phyloP scores from a whole-genome alignment of 2,113 vertebrate genomes.

The Proterorhinus semilunaris region DNA sequence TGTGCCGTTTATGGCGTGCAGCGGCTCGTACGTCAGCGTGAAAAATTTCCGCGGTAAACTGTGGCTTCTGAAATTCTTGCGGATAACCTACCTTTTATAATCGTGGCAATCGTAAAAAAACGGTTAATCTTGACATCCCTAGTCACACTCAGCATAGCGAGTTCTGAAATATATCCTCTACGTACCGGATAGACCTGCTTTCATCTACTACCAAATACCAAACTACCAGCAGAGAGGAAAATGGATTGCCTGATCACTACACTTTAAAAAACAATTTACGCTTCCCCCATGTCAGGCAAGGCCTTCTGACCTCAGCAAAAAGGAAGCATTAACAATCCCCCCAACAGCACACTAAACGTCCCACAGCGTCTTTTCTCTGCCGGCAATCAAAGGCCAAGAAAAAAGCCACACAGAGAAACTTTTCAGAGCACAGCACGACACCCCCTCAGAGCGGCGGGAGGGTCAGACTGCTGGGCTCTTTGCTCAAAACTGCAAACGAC shows the following conservation, averaged over 20 bases:
- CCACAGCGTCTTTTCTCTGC: conserved; percentile 11
- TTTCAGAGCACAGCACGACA: conserved; percentile 27
- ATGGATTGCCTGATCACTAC: conserved; percentile 8
- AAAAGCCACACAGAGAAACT: conserved; percentile 25
- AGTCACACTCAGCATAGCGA: neutral
- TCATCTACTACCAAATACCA: neutral
- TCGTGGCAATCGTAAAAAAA: too few species aligned
- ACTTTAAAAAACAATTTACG: conserved; percentile 22
- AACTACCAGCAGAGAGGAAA: neutral
- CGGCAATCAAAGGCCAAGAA: conserved; percentile 45
- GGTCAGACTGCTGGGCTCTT: conserved; percentile 17
- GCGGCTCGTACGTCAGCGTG: too few species aligned
- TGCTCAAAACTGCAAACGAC: conserved; percentile 6
- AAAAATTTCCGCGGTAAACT: too few species aligned
- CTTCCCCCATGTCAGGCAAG: conserved; percentile 28
- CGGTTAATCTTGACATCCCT: too few species aligned
- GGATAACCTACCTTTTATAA: too few species aligned
- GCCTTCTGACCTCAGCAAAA: conserved; percentile 11
- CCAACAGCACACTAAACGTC: conserved; percentile 16
- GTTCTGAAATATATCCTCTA: neutral
- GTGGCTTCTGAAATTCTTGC: too few species aligned
- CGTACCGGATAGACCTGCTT: neutral
- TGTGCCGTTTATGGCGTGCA: too few species aligned
- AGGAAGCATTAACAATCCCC: conserved; percentile 28
- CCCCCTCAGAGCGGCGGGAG: conserved; percentile 13